Evolutionary conservation across 1,140 invertebrate species (phyloP).

Genomic region (Atta colombica): DNA sequence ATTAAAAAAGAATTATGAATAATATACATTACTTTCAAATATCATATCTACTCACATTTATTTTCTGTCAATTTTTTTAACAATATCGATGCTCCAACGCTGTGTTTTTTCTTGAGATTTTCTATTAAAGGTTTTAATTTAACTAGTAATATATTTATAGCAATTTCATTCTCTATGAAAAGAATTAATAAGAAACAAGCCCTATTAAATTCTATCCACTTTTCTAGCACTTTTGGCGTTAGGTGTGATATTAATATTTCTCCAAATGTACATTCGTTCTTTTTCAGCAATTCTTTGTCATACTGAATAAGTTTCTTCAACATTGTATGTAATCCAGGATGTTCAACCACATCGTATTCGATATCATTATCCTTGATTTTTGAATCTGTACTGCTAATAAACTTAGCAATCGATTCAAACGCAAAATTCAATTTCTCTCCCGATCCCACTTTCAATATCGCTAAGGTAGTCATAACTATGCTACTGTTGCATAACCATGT

Average conservation of each 20-base stretch:
- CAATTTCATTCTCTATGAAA: conserved; percentile 85
- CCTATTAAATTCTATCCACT: conserved; percentile 88
- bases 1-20: background rate
- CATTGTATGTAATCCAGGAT: conserved; percentile 92
- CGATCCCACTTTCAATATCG: conserved; percentile 89
- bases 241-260: conserved; percentile 84
- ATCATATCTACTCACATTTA: background rate
- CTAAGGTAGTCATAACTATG: conserved; percentile 90
- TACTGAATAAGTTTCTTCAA: conserved; percentile 92
- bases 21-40: background rate
- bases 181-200: conserved; percentile 88
- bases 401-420: conserved; percentile 84
- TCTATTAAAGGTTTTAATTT: conserved; percentile 71
- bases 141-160: conserved; percentile 30
- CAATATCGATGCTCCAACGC: conserved; percentile 87
- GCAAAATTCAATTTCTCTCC: conserved; percentile 79
- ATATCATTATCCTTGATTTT: conserved; percentile 84
- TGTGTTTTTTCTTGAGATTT: conserved; percentile 82
- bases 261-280: conserved; percentile 84
- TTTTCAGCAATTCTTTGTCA: conserved; percentile 87
- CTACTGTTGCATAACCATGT: conserved; percentile 91
- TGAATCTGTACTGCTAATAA: conserved; percentile 84
- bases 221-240: conserved; percentile 81
- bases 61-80: conserved; percentile 84
- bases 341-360: conserved; percentile 90